Evolutionary conservation across 2,113 vertebrate species (phyloP), one percentile per base, ranked within the genome.

Genomic region (Pleuronectes platessa): DNA sequence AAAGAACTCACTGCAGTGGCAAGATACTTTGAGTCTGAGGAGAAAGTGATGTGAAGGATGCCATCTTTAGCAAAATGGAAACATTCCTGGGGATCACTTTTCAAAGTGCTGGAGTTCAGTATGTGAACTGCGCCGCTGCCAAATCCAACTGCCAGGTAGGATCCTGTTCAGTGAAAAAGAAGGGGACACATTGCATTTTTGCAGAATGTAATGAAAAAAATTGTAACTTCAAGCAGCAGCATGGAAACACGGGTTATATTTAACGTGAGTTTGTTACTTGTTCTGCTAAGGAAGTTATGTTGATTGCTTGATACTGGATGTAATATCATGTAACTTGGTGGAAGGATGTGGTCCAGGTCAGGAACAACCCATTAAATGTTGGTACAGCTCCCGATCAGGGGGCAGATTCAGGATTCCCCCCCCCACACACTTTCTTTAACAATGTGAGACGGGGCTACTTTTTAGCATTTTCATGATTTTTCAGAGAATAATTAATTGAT

Each of bases 1-100:
- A 20, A 35, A 61, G 2, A 17, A 23, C 40, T 49, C 73, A 99
- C 98, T 1, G 96, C 96, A 0, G 96, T 96, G 0, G 97, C 97
- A 18, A 99, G 91, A 79, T 96, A 98, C 53, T 92, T 77, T 0
- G 96, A 97, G 85, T 98, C 89, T 0, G 94, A 93, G 1, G 97
- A 99, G 93, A 98, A 99, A 76, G 92, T 88, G 7, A 98, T 88
- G 9, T 95, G 94, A 7, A 94, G 95, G 82, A 99, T 94, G 0
- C 91, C 78, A 61, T 94, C 90, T 21, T 68, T 81, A 0, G 94
- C 95, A 81, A 92, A 95, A 12, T 73, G 90, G 83, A 98, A 95
- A 58, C 89, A 84, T 66, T 95, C 85, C 0, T 91, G 42, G 12
- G 71, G 86, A 78, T 94, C 90, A 64, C 93, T 94, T 68, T 90